Base-by-base conservation (phyloP, 1,140 invertebrate genomes). In the Halesus radiatus region DNA sequence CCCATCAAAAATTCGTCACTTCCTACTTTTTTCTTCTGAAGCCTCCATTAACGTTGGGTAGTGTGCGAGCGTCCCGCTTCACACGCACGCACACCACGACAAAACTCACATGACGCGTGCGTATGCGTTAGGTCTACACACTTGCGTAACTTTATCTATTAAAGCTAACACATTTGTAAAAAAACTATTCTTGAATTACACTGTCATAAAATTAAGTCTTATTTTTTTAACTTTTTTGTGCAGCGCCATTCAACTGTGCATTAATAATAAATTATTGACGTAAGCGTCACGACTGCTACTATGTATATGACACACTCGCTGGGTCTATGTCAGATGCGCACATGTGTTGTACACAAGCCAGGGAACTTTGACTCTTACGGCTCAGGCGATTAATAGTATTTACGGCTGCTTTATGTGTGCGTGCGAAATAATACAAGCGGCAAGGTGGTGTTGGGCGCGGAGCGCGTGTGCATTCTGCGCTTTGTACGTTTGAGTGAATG, bases 41-140 rank as follows among this genome's bases (percentile, higher is more conserved):
- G 16, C 10, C 22, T 37, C 18, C 18, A 50, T 18, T 45, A 23
- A 56, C 20, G n/a, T 74, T 74, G 52, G 45, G 10, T 18, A n/a
- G 45, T 74, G 52, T 74, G 70, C 52, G 50, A 54, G 70, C 56
- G 70, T 56, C 70, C 70, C 70, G 70, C 70, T 74, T 74, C 70
- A 74, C 70, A 74, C 70, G 70, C 22, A 16, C 52, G 26, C 70
- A 56, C 53, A 74, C 50, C 22, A 4, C 52, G 16, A 13, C 53
- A 20, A 54, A 74, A 26, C 70, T 29, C 52, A 74, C 22, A 74
- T 74, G 53, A 29, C 70, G 52, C 70, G 70, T 74, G 70, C 53
- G 70, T 74, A 74, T 52, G 70, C 50, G 66, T 70, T 50, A 13
- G 66, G 3, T 29, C 26, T n/a, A 66, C 62, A 26, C 22, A 66